These are phyloP conservation scores for Camptogramma bilineatum DNA, from an alignment of 2,888 invertebrate genomes.

Conservation along the genomic window DNA sequence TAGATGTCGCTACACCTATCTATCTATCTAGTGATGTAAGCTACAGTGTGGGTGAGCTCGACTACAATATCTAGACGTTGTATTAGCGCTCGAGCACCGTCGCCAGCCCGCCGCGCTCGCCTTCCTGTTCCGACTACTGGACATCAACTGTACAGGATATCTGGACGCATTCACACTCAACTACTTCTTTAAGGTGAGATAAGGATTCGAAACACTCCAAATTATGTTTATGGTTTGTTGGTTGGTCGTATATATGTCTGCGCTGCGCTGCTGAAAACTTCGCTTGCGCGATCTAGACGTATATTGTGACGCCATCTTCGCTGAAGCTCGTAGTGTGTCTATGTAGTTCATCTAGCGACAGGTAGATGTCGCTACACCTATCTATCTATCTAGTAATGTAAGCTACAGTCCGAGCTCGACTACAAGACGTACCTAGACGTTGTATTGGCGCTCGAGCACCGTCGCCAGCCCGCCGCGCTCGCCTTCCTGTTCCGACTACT, in stretches of 20 bases:
- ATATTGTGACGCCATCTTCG: no score
- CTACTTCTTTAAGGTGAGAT: constrained; percentile 92
- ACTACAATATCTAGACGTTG: constrained; percentile 98
- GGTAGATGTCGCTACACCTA: no score
- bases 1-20: no score
- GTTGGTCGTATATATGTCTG: no score
- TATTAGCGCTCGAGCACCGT: constrained; percentile 96
- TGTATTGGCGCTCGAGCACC: constrained; percentile 96
- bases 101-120: constrained; percentile 96
- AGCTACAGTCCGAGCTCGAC: constrained; percentile 98
- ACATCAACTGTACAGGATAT: constrained; percentile 94
- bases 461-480: constrained; percentile 95
- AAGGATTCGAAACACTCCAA: no score
- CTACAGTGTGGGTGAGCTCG: constrained; percentile 97
- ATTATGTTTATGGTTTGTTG: no score
- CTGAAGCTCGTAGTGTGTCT: no score
- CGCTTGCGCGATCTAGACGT: no score
- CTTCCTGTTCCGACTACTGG: constrained; percentile 95
- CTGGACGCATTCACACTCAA: constrained; percentile 96
- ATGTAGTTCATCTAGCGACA: no score
- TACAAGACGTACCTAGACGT: constrained; percentile 98
- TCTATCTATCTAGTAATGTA: no score
- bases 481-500: constrained; percentile 96
- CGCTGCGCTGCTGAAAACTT: no score
- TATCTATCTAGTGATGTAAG: no score